Base-by-base conservation (phyloP, 2,888 invertebrate species). In the Cheilosia pagana region DNA sequence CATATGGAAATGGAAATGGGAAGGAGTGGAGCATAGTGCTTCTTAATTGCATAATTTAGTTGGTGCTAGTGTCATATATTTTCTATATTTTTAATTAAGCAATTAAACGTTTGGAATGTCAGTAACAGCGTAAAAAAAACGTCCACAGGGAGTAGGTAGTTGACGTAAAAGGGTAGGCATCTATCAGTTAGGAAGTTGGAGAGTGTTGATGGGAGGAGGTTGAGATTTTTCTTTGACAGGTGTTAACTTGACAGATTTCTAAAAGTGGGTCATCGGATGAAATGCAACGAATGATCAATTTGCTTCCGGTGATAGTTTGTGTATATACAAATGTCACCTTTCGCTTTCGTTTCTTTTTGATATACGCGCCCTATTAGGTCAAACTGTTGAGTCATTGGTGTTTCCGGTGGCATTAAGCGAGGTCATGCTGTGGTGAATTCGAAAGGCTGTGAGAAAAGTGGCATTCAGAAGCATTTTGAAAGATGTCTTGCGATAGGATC, bases 11-110 rank as follows among this genome's bases (percentile, higher is more conserved):
- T 78, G 63, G 52, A 67, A 75, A 65, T 75, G 48, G 41, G 62
- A 74, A 75, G 71, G 79, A 79, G 75, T 77, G 68, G 77, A 70
- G 74, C 31, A 53, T 45, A 50, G 59, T 77, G 70, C 65, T 81
- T 76, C 85, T 85, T 81, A 81, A 85, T 85, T 85, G 85, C 76
- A 85, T 85, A 75, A 85, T 81, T 85, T 85, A 67, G 63, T 79
- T 83, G 75, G 78, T 78, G 68, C 74, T 78, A 79, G 79, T 85
- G 85, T 85, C 83, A 72, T 85, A 75, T 85, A 81, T 81, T 76
- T 81, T 85, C 75, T 79, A 85, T 85, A 85, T 67, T 85, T 85
- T 60, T 85, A 81, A 85, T 85, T 79, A 81, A 85, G 85, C 75
- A 81, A 85, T 85, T 81, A 85, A 85, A 75, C 62, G 48, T 70